A percentile compares a stretch with the other conserved stretches of the same genome.
phyloP scores from a whole-genome alignment of 2,113 vertebrate genomes.

The Clupea harengus region DNA sequence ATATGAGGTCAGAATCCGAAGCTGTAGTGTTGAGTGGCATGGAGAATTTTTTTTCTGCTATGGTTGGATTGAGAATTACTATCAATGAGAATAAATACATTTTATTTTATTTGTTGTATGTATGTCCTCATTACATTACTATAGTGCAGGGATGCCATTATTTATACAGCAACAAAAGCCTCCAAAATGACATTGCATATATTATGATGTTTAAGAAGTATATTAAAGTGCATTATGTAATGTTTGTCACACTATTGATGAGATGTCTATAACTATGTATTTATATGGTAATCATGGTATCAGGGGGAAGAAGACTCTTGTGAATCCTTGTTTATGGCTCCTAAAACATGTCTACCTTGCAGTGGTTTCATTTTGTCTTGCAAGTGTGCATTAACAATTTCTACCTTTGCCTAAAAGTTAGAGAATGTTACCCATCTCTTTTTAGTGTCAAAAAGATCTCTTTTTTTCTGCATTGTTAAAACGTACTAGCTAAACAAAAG shows the following conservation, averaged over 20 bases:
- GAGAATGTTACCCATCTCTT: conserved; percentile 13
- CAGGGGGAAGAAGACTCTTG: background rate
- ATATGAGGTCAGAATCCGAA: conserved; percentile 64
- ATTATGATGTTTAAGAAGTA: conserved; percentile 21
- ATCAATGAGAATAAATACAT: conserved; percentile 75
- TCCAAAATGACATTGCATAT: conserved; percentile 19
- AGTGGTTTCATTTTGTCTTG: conserved; percentile 1
- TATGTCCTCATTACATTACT: conserved; percentile 35
- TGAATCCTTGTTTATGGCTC: conserved; percentile 43
- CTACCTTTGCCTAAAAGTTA: conserved; percentile 7
- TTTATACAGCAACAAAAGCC: conserved; percentile 17
- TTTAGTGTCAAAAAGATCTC: conserved; percentile 11
- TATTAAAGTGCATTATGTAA: conserved; percentile 21
- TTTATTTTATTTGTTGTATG: conserved; percentile 62
- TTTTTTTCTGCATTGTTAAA: background rate
- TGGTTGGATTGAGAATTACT: conserved; percentile 70
- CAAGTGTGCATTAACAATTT: conserved; percentile 14
- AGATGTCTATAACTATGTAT: conserved; percentile 19
- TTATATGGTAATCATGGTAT: conserved; percentile 14
- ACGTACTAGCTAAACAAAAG: background rate
- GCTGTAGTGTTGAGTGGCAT: conserved; percentile 69
- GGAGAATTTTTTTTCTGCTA: conserved; percentile 70
- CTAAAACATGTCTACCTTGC: background rate
- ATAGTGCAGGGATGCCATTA: conserved; percentile 20
- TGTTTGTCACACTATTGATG: conserved; percentile 11